Evolutionary conservation across 2,888 invertebrate species (phyloP).

Genomic region (Idaea biselata): DNA sequence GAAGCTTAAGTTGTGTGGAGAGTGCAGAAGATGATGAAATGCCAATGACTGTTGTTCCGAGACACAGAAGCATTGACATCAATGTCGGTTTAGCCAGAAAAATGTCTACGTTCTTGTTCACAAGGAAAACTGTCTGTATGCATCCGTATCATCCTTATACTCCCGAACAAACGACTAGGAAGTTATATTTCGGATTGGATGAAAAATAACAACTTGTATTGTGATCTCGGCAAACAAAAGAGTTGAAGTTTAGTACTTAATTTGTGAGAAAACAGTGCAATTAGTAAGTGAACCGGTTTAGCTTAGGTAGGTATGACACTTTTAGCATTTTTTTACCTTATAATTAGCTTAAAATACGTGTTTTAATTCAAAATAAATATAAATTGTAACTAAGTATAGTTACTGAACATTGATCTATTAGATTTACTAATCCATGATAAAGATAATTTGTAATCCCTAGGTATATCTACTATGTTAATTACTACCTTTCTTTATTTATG

Average conservation of each 20-base stretch:
- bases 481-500: no score
- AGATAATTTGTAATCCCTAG: no score
- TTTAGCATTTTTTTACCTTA: no score
- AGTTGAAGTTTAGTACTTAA: conserved; percentile 6
- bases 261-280: neutral
- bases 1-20: conserved; percentile 59
- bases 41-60: conserved; percentile 55
- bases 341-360: no score
- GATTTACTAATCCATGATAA: no score
- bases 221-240: conserved; percentile 3
- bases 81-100: conserved; percentile 64
- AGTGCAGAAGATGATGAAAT: conserved; percentile 47
- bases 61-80: conserved; percentile 70
- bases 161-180: conserved; percentile 66
- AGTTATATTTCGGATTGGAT: conserved; percentile 55
- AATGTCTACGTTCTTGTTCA: conserved; percentile 67
- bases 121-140: conserved; percentile 61
- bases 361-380: no score
- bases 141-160: conserved; percentile 74
- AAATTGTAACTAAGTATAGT: no score
- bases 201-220: conserved; percentile 33
- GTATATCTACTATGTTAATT: no score
- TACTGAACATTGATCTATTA: no score
- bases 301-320: no score
- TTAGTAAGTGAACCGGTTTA: no score